Base-by-base conservation (phyloP, 2,113 vertebrate species). In the Thomomys bottae region DNA sequence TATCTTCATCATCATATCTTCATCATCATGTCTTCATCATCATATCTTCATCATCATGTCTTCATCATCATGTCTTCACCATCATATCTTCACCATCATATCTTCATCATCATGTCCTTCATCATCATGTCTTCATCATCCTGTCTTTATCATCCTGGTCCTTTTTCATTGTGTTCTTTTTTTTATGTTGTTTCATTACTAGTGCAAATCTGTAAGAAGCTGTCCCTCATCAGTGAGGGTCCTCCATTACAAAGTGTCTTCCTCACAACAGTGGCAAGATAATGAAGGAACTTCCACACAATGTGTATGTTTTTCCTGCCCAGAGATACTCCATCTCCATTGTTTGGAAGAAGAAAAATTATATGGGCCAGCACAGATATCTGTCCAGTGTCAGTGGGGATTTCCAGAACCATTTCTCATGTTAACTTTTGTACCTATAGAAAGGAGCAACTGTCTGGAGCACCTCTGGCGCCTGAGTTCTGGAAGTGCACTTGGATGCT, bases 401-500 rank as follows among this genome's bases (percentile, higher is more conserved):
- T 6, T 23, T 26, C 26, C 49, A 40, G 32, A 63, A 8, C 4
- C 54, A n/a, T 12, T 32, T 45, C 24, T 38, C 4, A 4, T 8
- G 21, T 54, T 6, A 4, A 15, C 63, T 30, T 9, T 24, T 18
- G 34, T n/a, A 40, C 26, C 42, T 14, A 26, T 28, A 40, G 40
- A 76, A 71, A 34, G 0, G 5, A 8, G 49, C 0, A 0, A 28
- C 49, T 32, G 2, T 32, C 7, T 1, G 17, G 1, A 30, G 20
- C 4, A 9, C 10, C 11, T 71, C 54, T 32, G 18, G 23, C 66
- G 5, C 40, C 61, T 12, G 67, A 38, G 2, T 8, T 34, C 78
- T 2, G 82, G 38, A 42, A 42, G 81, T 34, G 26, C 6, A 1
- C 15, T 10, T 45, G 3, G 42, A 42, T 0, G 5, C 10, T 12